These are phyloP conservation scores for Hippocampus abdominalis DNA, from an alignment of 2,113 vertebrate genomes.

Conservation along the genomic window DNA sequence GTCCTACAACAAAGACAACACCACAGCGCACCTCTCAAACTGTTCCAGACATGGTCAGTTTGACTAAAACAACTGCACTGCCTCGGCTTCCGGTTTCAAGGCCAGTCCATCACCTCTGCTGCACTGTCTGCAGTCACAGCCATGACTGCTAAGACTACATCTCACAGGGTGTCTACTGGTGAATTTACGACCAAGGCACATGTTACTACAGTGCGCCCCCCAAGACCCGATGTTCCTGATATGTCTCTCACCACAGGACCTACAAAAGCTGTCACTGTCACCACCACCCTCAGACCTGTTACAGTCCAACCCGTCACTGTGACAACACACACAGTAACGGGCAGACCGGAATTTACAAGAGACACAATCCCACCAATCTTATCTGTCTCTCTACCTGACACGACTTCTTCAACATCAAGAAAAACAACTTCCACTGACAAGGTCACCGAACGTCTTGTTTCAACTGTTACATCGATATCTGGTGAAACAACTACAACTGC, in stretches of 20 bases:
- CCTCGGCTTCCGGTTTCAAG: constrained; percentile 21
- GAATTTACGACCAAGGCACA: constrained; percentile 24
- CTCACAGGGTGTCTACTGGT: constrained; percentile 21
- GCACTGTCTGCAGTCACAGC: constrained; percentile 12
- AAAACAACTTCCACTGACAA: constrained; percentile 41
- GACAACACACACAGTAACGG: constrained; percentile 37
- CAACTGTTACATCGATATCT: constrained; percentile 29
- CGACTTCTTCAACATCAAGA: constrained; percentile 19
- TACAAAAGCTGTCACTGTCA: constrained; percentile 14
- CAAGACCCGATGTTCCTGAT: constrained; percentile 19
- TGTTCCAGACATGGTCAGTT: constrained; percentile 22
- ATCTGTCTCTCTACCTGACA: constrained; percentile 18
- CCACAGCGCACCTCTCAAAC: constrained; percentile 26
- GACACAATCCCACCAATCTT: constrained; percentile 23
- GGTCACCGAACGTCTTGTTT: constrained; percentile 50
- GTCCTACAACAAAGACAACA: constrained; percentile 44
- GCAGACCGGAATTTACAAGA: constrained; percentile 37
- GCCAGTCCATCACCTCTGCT: constrained; percentile 5
- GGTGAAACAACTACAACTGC: constrained; percentile 14
- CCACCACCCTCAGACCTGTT: constrained; percentile 41
- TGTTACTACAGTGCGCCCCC: constrained; percentile 19
- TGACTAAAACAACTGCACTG: constrained; percentile 29
- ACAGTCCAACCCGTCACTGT: constrained; percentile 29
- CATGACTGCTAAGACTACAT: constrained; percentile 30
- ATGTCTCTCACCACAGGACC: constrained; percentile 28